Conservation (phyloP, 2,888 invertebrate genomes). For the Andrena marginata region DNA sequence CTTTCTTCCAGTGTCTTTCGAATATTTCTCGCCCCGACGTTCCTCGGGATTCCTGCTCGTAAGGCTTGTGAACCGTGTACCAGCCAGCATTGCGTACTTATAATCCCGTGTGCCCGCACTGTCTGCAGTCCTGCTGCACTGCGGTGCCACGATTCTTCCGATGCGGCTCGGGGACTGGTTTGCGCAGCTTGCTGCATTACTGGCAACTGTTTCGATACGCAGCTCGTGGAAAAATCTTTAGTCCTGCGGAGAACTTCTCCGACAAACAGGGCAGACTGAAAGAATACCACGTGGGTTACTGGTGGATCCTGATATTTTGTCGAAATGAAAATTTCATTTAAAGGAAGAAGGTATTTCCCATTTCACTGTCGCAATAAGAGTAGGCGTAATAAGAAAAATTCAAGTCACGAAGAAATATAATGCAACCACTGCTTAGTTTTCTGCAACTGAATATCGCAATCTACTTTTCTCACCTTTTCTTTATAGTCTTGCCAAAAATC, state of each 20-base stretch:
- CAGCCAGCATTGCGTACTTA: slow-evolving; percentile 40
- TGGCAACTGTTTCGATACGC: slow-evolving; percentile 6
- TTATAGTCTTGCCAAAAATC: no score
- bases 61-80: background rate
- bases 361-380: no score
- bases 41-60: background rate
- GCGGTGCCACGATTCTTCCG: slow-evolving; percentile 76
- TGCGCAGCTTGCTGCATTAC: slow-evolving; percentile 46
- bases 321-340: no score
- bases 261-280: background rate
- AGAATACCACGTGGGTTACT: background rate
- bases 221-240: slow-evolving; percentile 17
- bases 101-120: slow-evolving; percentile 60
- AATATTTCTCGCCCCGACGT: slow-evolving; percentile 24
- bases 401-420: no score
- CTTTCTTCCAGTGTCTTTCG: slow-evolving; percentile 35
- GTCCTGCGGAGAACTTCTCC: slow-evolving; percentile 13
- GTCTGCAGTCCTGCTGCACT: slow-evolving; percentile 77
- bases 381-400: no score
- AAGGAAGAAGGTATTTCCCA: no score
- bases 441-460: no score
- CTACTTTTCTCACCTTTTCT: no score
- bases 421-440: no score
- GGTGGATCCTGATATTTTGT: background rate
- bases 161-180: slow-evolving; percentile 68